Conservation (phyloP, 2,113 vertebrate genomes). For the Equus przewalskii region DNA sequence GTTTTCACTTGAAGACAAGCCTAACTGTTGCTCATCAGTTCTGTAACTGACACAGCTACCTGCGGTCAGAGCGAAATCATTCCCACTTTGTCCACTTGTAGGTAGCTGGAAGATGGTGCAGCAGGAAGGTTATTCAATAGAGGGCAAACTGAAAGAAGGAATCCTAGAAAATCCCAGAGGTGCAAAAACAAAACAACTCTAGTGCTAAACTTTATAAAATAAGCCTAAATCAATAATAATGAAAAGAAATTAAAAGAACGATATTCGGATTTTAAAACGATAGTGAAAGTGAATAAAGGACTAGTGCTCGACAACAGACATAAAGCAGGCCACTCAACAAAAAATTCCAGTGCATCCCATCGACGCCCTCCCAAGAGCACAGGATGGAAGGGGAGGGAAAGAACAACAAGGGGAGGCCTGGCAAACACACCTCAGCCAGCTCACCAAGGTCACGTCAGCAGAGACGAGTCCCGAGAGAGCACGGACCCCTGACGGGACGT, state of each 20-base stretch:
- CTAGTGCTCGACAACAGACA: not conserved
- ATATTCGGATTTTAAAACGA: not conserved
- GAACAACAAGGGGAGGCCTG: fast-evolving
- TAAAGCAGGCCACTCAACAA: not conserved
- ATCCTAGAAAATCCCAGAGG: not conserved
- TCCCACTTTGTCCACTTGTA: not conserved
- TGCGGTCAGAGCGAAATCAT: fast-evolving
- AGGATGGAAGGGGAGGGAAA: fast-evolving
- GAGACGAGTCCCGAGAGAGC: fast-evolving
- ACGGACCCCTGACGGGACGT: fast-evolving
- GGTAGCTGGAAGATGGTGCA: not conserved
- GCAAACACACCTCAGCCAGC: too few relatives aligned
- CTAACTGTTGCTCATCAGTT: too few relatives aligned
- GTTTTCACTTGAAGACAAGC: not conserved
- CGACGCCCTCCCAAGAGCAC: not conserved
- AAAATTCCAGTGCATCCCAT: fast-evolving
- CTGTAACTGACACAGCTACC: not conserved
- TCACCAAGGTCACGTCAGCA: fast-evolving
- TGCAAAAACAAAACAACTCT: not conserved
- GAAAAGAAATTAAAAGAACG: not conserved
- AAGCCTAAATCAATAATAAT: too few relatives aligned
- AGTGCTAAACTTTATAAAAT: not conserved
- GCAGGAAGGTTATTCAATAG: not conserved
- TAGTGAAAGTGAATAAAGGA: not conserved
- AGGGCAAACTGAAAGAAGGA: not conserved